Conservation (phyloP, 2,113 vertebrate species). For the Eurystomus gularis region DNA sequence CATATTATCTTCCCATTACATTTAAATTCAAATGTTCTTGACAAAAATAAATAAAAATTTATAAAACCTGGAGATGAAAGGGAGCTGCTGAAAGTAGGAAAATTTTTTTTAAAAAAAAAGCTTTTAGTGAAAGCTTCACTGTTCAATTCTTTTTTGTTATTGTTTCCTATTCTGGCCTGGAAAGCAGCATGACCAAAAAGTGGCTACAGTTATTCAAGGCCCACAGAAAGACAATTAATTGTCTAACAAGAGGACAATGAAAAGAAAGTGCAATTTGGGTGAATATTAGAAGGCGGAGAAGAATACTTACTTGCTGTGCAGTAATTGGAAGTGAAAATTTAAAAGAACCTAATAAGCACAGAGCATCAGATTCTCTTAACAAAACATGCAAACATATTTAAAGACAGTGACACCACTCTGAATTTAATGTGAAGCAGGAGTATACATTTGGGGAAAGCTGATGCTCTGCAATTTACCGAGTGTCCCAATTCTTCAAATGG, state of each 20-base stretch:
- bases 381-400: background rate
- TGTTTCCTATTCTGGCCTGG: background rate
- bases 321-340: background rate
- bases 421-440: background rate
- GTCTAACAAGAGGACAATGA: background rate
- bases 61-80: background rate
- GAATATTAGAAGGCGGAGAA: background rate
- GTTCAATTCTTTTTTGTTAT: background rate
- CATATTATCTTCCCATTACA: conserved; percentile 60
- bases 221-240: background rate
- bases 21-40: conserved; percentile 21
- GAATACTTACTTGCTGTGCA: background rate
- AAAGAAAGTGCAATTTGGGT: background rate
- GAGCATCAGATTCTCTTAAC: background rate
- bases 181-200: background rate
- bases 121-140: background rate
- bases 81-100: background rate
- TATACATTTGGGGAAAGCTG: background rate
- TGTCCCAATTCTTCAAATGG: background rate
- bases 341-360: background rate
- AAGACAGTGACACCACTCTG: background rate
- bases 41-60: background rate
- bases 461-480: background rate
- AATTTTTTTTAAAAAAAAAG: too few relatives aligned
- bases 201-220: background rate